Evolutionary conservation across 1,140 invertebrate species (phyloP).

Genomic region (Drosophila simulans): DNA sequence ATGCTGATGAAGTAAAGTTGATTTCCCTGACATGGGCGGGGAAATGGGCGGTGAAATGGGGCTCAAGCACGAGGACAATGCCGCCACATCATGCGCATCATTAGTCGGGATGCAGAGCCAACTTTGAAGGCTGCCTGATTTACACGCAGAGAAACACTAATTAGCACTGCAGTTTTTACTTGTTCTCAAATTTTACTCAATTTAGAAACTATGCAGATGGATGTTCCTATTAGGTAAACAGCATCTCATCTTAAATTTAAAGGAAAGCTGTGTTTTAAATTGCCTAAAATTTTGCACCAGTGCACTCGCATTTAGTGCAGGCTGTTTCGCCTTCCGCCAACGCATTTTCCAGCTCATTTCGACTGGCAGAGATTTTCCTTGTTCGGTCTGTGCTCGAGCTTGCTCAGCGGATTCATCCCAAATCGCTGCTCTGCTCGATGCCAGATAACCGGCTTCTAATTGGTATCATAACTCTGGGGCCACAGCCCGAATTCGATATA

Average conservation of each 20-base stretch:
- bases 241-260: background rate
- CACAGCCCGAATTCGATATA: constrained; percentile 43
- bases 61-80: constrained; percentile 37
- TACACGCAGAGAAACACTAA: constrained; percentile 5
- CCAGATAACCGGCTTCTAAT: constrained; percentile 47
- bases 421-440: constrained; percentile 29
- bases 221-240: background rate
- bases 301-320: constrained; percentile 21
- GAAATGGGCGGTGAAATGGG: background rate
- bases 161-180: too few species aligned
- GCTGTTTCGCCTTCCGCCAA: constrained; percentile 3
- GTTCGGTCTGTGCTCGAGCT: constrained; percentile 10
- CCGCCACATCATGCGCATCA: constrained; percentile 48
- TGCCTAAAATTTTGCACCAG: background rate
- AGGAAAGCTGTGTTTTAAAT: too few species aligned
- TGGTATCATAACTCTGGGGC: constrained; percentile 47
- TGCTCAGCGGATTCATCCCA: constrained; percentile 3
- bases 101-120: constrained; percentile 41
- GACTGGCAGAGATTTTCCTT: constrained; percentile 31
- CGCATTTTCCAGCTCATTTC: constrained; percentile 50
- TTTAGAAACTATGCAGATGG: too few species aligned
- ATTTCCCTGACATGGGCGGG: constrained; percentile 14
- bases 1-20: constrained; percentile 40
- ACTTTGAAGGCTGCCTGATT: background rate
- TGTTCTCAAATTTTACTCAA: too few species aligned